Evolutionary conservation across 2,888 invertebrate species (phyloP).

Genomic region (Meloe dianella): DNA sequence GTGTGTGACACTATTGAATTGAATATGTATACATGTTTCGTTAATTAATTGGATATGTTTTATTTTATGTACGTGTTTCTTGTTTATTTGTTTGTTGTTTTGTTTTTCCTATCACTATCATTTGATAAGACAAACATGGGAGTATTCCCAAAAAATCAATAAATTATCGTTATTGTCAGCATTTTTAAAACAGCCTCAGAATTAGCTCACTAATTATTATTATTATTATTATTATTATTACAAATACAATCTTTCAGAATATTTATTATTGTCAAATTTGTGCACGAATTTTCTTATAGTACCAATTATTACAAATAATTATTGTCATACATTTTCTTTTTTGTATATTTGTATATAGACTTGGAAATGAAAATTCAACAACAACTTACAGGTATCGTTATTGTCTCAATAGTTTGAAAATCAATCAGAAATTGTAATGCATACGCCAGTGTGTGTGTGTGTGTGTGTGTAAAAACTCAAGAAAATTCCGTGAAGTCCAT

Average conservation of each 20-base stretch:
- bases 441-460: background rate
- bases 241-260: slow-evolving; percentile 35
- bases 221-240: too few relatives aligned
- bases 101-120: background rate
- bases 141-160: too few relatives aligned
- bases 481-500: background rate
- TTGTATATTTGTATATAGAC: too few relatives aligned
- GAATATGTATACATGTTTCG: slow-evolving; percentile 20
- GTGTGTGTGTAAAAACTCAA: background rate
- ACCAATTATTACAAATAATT: slow-evolving; percentile 20
- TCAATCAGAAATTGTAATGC: background rate
- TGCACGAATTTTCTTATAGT: slow-evolving; percentile 40
- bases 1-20: slow-evolving; percentile 21
- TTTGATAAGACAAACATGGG: too few relatives aligned
- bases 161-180: slow-evolving; percentile 28
- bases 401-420: background rate
- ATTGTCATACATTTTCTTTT: slow-evolving; percentile 24
- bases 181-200: slow-evolving; percentile 29
- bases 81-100: background rate
- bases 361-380: slow-evolving; percentile 11
- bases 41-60: slow-evolving; percentile 27
- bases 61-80: too few relatives aligned
- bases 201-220: slow-evolving; percentile 35
- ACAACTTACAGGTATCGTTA: slow-evolving; percentile 7
- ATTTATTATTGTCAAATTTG: slow-evolving; percentile 50